phyloP scores from a whole-genome alignment of 2,797 vertebrate genomes.

The Arctocebus calabarensis region DNA sequence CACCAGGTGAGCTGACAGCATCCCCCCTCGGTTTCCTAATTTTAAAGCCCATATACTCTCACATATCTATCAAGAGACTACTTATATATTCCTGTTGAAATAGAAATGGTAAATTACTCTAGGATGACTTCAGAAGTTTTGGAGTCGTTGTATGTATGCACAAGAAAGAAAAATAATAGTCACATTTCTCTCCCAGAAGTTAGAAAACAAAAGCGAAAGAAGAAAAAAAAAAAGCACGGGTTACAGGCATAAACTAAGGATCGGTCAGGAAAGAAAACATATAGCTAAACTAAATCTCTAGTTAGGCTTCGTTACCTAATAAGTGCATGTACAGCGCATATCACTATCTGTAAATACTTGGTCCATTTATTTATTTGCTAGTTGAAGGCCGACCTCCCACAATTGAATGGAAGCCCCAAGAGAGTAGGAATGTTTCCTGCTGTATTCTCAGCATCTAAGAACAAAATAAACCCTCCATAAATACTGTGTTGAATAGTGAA shows the following conservation, averaged over 20 bases:
- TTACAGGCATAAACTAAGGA: not conserved
- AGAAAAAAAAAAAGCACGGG: not conserved
- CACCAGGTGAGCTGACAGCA: not conserved
- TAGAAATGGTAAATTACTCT: not conserved
- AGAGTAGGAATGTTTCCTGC: not conserved
- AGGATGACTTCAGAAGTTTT: conserved; percentile 15
- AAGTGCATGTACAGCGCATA: not conserved
- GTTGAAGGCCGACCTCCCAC: not conserved
- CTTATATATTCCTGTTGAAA: not conserved
- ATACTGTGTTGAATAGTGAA: not conserved
- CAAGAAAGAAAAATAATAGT: conserved; percentile 45
- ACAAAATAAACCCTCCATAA: conserved; percentile 36
- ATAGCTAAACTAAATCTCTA: conserved; percentile 23
- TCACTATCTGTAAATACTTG: conserved; percentile 45
- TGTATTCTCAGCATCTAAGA: conserved; percentile 23
- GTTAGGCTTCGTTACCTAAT: conserved; percentile 38
- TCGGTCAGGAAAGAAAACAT: not conserved
- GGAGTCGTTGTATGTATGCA: not conserved
- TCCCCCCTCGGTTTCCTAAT: not conserved
- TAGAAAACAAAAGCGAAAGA: not conserved
- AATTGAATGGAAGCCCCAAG: conserved; percentile 3
- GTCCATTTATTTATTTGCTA: conserved; percentile 41
- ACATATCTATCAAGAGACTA: not conserved
- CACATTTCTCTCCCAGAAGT: not conserved
- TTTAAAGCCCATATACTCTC: not conserved